Conservation (phyloP, 2,113 vertebrate genomes). For the Heloderma charlesbogerti region DNA sequence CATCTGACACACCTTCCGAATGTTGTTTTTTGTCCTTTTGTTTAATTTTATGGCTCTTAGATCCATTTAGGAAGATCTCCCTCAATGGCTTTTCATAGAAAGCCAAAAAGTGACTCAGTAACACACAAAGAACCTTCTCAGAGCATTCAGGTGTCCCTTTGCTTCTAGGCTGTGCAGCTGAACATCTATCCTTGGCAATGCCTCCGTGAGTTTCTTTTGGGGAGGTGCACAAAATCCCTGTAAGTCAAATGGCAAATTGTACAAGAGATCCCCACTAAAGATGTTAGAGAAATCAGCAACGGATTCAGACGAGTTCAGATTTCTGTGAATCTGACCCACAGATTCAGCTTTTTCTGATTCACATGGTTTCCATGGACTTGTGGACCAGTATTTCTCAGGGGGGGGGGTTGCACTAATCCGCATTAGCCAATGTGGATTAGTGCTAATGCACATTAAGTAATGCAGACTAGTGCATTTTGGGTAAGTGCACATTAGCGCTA, state of each 20-base stretch:
- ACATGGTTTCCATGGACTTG: too few species aligned
- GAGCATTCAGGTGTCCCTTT: not conserved
- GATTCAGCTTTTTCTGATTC: too few species aligned
- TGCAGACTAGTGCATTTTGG: too few species aligned
- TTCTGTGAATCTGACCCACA: too few species aligned
- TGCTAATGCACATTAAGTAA: too few species aligned
- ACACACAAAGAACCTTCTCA: not conserved
- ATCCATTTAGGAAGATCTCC: not conserved
- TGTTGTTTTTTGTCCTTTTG: not conserved
- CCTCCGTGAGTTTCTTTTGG: not conserved
- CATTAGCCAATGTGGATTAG: too few species aligned
- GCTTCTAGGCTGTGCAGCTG: not conserved
- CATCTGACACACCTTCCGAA: slow-evolving; percentile 2
- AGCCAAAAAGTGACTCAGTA: not conserved
- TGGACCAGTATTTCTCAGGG: too few species aligned
- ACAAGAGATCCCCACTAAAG: not conserved
- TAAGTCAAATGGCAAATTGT: not conserved
- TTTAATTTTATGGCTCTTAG: slow-evolving; percentile 1
- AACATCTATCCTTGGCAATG: not conserved
- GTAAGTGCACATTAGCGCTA: too few species aligned
- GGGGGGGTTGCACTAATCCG: too few species aligned
- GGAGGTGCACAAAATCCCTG: not conserved
- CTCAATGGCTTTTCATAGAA: not conserved
- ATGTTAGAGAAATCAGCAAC: too few species aligned
- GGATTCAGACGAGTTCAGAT: too few species aligned